phyloP scores from a whole-genome alignment of 1,140 invertebrate species.

The Hormaphis cornu region DNA sequence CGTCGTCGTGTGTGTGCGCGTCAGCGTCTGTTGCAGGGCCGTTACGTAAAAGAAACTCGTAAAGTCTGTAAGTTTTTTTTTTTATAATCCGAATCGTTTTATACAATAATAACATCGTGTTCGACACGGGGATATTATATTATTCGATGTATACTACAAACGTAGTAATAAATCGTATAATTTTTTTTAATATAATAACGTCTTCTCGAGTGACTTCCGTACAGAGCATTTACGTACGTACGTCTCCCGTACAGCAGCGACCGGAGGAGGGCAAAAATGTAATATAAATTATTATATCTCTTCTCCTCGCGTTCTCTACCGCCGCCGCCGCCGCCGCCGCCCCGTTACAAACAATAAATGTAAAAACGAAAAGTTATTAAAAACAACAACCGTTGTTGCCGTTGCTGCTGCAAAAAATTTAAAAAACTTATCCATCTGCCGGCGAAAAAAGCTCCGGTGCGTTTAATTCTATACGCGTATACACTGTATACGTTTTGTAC shows the following conservation, averaged over 20 bases:
- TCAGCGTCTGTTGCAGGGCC: background rate
- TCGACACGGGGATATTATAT: background rate
- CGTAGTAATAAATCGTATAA: too few species aligned
- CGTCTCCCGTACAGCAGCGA: background rate
- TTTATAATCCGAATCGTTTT: conserved; percentile 27
- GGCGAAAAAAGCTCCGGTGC: conserved; percentile 26
- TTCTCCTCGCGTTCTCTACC: background rate
- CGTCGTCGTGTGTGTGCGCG: background rate
- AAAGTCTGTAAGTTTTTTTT: conserved; percentile 12
- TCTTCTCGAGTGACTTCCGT: conserved; percentile 8
- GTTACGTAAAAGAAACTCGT: conserved; percentile 4
- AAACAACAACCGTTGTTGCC: conserved; percentile 26
- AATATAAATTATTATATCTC: conserved; percentile 24
- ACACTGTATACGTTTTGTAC: conserved; percentile 10
- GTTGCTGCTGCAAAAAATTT: too few species aligned
- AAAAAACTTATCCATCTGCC: conserved; percentile 22
- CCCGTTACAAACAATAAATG: conserved; percentile 28
- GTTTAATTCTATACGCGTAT: conserved; percentile 23
- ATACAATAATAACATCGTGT: background rate
- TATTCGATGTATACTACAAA: background rate
- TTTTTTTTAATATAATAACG: conserved; percentile 29
- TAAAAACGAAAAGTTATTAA: conserved; percentile 32
- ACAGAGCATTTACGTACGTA: conserved; percentile 22
- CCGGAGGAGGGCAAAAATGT: conserved; percentile 14
- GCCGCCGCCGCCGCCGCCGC: background rate